phyloP scores from a whole-genome alignment of 1,140 invertebrate species.

The Marisa cornuarietis region DNA sequence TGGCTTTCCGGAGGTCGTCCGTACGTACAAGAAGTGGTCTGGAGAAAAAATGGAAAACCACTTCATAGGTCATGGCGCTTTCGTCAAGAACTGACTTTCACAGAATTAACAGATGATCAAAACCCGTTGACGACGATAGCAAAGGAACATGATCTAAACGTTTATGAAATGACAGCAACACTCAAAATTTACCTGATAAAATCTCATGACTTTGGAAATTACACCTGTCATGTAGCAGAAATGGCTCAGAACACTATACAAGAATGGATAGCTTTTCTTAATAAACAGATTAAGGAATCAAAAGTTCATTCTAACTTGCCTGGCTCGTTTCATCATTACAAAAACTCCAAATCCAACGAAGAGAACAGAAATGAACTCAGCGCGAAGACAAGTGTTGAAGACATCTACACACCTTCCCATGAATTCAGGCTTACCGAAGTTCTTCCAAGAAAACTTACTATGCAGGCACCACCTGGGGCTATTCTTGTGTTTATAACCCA shows the following conservation, averaged over 20 bases:
- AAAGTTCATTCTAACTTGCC: not conserved
- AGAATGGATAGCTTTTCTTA: not conserved
- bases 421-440: not conserved
- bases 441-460: not conserved
- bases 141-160: not conserved
- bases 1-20: not conserved
- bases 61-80: not conserved
- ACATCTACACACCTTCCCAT: not conserved
- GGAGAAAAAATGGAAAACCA: not conserved
- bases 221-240: conserved; percentile 1
- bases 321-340: not conserved
- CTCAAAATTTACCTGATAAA: not conserved
- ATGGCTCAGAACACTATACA: not conserved
- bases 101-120: not conserved
- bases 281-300: not conserved
- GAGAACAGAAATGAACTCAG: not conserved
- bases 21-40: not conserved
- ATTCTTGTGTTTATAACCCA: not conserved
- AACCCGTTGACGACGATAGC: not conserved
- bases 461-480: not conserved
- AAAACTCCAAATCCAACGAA: not conserved
- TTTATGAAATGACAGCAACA: not conserved
- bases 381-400: not conserved
- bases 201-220: not conserved
- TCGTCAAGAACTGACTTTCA: not conserved